phyloP scores from a whole-genome alignment of 2,888 invertebrate species.

The Nephrotoma flavescens region DNA sequence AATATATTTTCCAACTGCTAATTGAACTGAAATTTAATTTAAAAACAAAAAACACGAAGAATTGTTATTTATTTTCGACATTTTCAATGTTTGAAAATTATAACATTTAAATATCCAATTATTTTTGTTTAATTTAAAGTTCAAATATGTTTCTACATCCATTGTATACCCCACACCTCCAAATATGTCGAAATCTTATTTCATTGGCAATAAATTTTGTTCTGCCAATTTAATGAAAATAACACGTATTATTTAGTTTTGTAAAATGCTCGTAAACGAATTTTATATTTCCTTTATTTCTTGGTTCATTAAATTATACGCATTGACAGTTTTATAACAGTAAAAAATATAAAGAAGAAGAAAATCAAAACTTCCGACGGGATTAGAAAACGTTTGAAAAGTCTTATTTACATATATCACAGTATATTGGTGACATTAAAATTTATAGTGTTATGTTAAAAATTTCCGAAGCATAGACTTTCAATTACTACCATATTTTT shows the following conservation, averaged over 20 bases:
- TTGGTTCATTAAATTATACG: not conserved
- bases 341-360: not conserved
- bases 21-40: not conserved
- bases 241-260: not conserved
- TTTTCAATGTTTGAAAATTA: not conserved
- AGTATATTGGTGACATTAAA: not conserved
- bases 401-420: not conserved
- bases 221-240: not conserved
- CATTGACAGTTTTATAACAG: not conserved
- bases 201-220: not conserved
- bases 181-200: not conserved
- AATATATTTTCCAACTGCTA: too few relatives aligned
- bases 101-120: not conserved
- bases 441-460: not conserved
- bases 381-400: not conserved
- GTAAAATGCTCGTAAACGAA: not conserved
- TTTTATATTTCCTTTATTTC: not conserved
- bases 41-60: not conserved
- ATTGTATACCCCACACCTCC: not conserved
- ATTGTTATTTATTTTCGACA: too few relatives aligned
- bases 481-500: too few relatives aligned
- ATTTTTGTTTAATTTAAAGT: not conserved
- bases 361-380: not conserved
- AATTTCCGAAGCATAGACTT: not conserved
- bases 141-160: not conserved